Evolutionary conservation across 2,113 vertebrate species (phyloP), one percentile per base, ranked within the genome.

Genomic region (Myiozetetes cayanensis): DNA sequence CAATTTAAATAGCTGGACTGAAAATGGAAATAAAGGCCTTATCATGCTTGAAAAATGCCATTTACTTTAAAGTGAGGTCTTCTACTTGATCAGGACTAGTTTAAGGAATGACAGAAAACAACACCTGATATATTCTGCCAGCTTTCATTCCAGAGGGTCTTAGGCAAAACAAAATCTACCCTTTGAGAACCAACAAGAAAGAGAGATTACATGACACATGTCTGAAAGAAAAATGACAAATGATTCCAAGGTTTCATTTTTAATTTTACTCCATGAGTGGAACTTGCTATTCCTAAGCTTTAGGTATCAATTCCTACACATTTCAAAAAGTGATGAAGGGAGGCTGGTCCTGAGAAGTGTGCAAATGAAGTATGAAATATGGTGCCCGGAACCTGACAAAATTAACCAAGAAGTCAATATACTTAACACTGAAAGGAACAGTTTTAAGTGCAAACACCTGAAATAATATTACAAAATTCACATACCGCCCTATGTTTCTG

Each of bases 11-110:
- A 78, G 62, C 58, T 65, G 77, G 63, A 81, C 52, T 89, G n/a
- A 78, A 90, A 94, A 90, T 81, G 77, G 76, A 95, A 97, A 85
- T 81, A 91, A 85, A 96, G 41, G 28, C 46, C 31, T 66, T 85
- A 81, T 24, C 46, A 70, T 46, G n/a, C 75, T 59, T 84, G 84
- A 49, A 90, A 96, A 94, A 92, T 35, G 14, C 3, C 23, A 80
- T 73, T 95, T 75, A 46, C 56, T 93, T 72, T 66, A 41, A 89
- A 93, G 62, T 24, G 50, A 86, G 14, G 3, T 43, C 84, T 92
- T 84, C 55, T 67, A 41, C 50, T 46, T 27, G 47, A 12, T 70
- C 72, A 92, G 8, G n/a, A 24, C 19, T 83, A 70, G 62, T 85
- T 70, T 43, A 24, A 87, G 47, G 8, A 87, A 30, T 59, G 66